Percentiles rank a stretch among this genome's conserved stretches.
phyloP scores from a whole-genome alignment of 2,888 invertebrate genomes.

The Limnephilus lunatus region DNA sequence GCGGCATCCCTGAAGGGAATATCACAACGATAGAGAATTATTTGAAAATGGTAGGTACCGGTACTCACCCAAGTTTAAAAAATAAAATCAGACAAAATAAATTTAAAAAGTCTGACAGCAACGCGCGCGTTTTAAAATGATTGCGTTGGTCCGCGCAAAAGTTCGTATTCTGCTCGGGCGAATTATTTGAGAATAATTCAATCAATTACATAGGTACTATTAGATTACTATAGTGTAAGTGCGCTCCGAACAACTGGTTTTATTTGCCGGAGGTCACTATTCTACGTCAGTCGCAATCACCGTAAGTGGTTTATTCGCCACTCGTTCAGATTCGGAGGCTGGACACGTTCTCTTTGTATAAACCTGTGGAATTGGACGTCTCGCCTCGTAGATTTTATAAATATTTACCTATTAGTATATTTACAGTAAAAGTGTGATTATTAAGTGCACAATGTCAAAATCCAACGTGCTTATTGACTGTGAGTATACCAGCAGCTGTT shows the following conservation, averaged over 20 bases:
- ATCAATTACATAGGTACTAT: neutral
- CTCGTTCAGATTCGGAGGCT: constrained; percentile 6
- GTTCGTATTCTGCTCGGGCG: neutral
- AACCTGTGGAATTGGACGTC: neutral
- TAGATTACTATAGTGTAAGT: neutral
- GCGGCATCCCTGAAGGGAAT: too few species aligned
- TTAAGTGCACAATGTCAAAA: constrained; percentile 28
- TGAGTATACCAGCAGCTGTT: constrained; percentile 21
- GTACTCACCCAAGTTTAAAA: neutral
- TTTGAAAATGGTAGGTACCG: too few species aligned
- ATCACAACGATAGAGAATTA: too few species aligned
- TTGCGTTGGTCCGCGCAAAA: neutral
- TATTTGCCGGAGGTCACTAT: constrained; percentile 28
- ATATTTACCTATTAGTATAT: neutral
- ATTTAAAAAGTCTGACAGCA: neutral
- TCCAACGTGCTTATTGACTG: constrained; percentile 25
- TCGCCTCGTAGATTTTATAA: neutral
- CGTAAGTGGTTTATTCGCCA: neutral
- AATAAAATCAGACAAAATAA: neutral
- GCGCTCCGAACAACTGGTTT: constrained; percentile 17
- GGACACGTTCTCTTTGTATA: neutral
- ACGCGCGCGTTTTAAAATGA: neutral
- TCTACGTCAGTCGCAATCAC: too few species aligned
- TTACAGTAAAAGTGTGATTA: neutral
- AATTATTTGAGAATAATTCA: neutral